These are phyloP conservation scores for Synanthedon andrenaeformis DNA, from an alignment of 2,888 invertebrate species.

Conservation along the genomic window DNA sequence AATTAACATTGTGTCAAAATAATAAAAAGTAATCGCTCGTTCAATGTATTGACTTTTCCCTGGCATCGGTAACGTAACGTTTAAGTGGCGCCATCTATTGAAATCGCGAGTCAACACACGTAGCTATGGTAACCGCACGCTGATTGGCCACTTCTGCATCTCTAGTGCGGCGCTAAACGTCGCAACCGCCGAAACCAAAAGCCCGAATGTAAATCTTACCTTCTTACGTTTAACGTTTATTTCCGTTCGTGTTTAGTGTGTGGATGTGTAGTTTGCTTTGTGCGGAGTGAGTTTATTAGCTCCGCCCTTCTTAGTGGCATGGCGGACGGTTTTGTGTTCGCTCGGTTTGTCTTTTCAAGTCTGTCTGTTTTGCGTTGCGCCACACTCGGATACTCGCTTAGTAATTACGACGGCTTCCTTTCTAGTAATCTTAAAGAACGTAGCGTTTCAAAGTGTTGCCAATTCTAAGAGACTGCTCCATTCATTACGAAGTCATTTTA, in stretches of 20 bases:
- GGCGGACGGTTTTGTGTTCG: constrained; percentile 50
- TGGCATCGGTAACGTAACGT: no score
- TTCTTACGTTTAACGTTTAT: constrained; percentile 21
- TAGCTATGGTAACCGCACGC: constrained; percentile 55
- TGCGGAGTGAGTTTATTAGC: constrained; percentile 41
- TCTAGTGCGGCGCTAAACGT: constrained; percentile 21
- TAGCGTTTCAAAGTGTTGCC: no score
- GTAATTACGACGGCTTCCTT: not conserved
- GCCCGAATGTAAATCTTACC: constrained; percentile 36
- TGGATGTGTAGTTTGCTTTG: constrained; percentile 18
- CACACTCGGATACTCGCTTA: not conserved
- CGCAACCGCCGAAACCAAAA: constrained; percentile 23
- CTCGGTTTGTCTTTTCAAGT: constrained; percentile 41
- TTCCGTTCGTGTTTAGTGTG: constrained; percentile 18
- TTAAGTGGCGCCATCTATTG: constrained; percentile 47
- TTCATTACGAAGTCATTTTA: not conserved
- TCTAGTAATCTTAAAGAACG: no score
- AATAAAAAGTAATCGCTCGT: no score
- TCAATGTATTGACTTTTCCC: no score
- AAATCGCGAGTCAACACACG: constrained; percentile 23
- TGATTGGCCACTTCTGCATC: constrained; percentile 57
- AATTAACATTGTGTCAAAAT: no score
- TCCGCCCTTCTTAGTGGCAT: constrained; percentile 58
- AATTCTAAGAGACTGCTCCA: not conserved
- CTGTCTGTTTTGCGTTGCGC: constrained; percentile 24